phyloP scores from a whole-genome alignment of 2,113 vertebrate species.

The Hiodon tergisus region DNA sequence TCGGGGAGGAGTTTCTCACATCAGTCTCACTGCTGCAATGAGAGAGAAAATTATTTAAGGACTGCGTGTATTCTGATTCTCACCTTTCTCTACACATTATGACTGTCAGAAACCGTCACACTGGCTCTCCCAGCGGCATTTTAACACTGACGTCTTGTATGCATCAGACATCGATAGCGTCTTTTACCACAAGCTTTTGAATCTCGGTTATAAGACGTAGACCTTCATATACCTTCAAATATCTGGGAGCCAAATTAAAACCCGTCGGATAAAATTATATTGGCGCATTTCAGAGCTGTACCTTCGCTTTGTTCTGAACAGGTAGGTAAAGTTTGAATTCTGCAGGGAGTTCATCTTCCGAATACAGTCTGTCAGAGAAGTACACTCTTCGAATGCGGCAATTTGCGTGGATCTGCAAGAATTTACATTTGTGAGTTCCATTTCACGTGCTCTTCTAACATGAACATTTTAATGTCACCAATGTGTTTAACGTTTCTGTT shows the following conservation, averaged over 20 bases:
- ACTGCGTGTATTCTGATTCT: not conserved
- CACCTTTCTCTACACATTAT: too few species aligned
- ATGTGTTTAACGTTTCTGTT: too few species aligned
- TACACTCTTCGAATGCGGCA: constrained; percentile 93
- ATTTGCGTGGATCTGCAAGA: constrained; percentile 86
- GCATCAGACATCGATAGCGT: not conserved
- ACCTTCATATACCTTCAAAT: not conserved
- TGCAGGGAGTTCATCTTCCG: constrained; percentile 90
- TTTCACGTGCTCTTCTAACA: not conserved
- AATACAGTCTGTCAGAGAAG: constrained; percentile 94
- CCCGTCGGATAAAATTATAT: not conserved
- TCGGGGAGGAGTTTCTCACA: too few species aligned
- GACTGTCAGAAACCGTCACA: too few species aligned
- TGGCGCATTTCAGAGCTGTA: constrained; percentile 41
- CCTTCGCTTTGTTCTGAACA: constrained; percentile 92
- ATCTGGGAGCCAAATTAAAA: too few species aligned
- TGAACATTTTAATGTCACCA: too few species aligned
- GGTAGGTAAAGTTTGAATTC: constrained; percentile 96
- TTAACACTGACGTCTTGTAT: not conserved
- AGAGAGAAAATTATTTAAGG: constrained; percentile 2
- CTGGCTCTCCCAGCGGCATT: not conserved
- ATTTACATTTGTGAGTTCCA: not conserved
- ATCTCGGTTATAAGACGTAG: not conserved
- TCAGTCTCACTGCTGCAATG: constrained; percentile 16
- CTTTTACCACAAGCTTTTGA: not conserved